Conservation (phyloP, 2,888 invertebrate species). For the Drosophila siamana region DNA sequence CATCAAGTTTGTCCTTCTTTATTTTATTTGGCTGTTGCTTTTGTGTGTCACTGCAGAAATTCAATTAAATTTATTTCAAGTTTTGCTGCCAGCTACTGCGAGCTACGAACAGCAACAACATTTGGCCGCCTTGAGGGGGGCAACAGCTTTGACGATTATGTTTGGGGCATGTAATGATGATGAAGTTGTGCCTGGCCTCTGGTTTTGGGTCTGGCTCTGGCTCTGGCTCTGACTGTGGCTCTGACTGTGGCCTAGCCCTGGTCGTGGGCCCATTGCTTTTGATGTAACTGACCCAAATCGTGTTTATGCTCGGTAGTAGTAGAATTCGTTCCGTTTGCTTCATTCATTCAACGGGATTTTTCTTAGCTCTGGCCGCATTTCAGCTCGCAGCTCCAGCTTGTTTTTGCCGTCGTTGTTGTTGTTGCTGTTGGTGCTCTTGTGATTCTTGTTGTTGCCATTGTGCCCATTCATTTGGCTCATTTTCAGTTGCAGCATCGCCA, state of each 20-base stretch:
- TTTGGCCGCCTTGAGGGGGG: conserved; percentile 11
- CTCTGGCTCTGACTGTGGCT: too few species aligned
- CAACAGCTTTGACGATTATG: conserved; percentile 64
- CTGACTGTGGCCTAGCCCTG: too few species aligned
- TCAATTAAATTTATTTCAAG: conserved; percentile 82
- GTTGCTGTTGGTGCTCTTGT: background rate
- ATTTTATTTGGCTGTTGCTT: conserved; percentile 31
- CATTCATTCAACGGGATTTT: conserved; percentile 51
- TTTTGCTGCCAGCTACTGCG: conserved; percentile 62
- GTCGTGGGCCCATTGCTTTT: conserved; percentile 68
- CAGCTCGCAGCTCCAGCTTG: conserved; percentile 25
- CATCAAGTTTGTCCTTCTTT: conserved; percentile 51
- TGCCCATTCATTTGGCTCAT: conserved; percentile 73
- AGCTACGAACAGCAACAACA: conserved; percentile 17
- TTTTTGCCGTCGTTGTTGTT: conserved; percentile 1
- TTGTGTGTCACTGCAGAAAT: conserved; percentile 75
- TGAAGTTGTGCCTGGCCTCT: conserved; percentile 49
- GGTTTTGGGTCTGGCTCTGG: conserved; percentile 4
- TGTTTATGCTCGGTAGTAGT: conserved; percentile 45
- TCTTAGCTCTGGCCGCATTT: conserved; percentile 46
- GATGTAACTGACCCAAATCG: conserved; percentile 81
- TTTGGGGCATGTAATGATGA: conserved; percentile 57
- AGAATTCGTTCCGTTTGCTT: conserved; percentile 40
- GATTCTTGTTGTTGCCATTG: conserved; percentile 30
- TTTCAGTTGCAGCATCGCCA: conserved; percentile 69